Evolutionary conservation across 2,888 invertebrate species (phyloP).

Genomic region (Noctua pronuba): DNA sequence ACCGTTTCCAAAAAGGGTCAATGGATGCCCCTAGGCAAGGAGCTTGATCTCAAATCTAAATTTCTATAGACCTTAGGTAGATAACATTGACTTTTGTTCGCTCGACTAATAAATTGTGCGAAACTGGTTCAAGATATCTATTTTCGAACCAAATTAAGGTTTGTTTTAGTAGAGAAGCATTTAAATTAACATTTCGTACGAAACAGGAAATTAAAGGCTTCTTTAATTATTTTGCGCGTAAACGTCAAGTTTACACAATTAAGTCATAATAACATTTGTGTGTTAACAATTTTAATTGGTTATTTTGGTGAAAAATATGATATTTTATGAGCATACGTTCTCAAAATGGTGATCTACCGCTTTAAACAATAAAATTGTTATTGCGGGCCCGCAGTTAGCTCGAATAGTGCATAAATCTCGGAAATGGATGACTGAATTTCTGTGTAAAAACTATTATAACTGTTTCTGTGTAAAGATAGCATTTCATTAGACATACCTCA

Average conservation of each 20-base stretch:
- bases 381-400: neutral
- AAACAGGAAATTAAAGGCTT: slow-evolving; percentile 17
- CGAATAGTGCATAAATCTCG: neutral
- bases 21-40: slow-evolving; percentile 28
- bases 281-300: neutral
- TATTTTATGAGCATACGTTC: neutral
- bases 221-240: neutral
- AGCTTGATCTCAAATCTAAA: slow-evolving; percentile 17
- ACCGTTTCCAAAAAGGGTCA: slow-evolving; percentile 28
- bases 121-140: slow-evolving; percentile 38
- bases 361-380: neutral
- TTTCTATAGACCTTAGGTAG: slow-evolving; percentile 39
- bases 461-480: too few species aligned
- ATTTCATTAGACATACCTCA: too few species aligned
- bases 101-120: slow-evolving; percentile 55
- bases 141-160: slow-evolving; percentile 29
- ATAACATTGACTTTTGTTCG: slow-evolving; percentile 59
- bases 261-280: neutral
- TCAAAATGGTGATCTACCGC: too few species aligned
- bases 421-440: neutral
- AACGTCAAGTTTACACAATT: neutral
- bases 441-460: neutral
- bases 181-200: slow-evolving; percentile 28
- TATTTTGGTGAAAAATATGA: neutral
- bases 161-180: slow-evolving; percentile 28